phyloP scores from a whole-genome alignment of 2,797 vertebrate genomes.

The Staurois parvus region DNA sequence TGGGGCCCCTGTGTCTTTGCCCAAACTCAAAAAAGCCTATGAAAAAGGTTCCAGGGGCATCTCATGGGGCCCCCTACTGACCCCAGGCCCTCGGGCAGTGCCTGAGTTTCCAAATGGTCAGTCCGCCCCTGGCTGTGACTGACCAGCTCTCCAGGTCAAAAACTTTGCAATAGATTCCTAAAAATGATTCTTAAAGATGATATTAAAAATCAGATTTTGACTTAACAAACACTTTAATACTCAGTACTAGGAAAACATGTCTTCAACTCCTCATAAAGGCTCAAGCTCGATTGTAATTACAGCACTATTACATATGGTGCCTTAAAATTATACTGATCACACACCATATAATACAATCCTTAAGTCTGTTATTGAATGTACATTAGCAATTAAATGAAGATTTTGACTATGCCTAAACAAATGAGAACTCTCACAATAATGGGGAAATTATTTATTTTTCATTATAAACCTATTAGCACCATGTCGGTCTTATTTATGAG shows the following conservation, averaged over 20 bases:
- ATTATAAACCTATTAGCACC: slow-evolving; percentile 76
- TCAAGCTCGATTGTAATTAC: slow-evolving; percentile 28
- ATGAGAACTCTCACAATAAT: slow-evolving; percentile 70
- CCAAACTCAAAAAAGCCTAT: no score
- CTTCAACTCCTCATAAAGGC: background rate
- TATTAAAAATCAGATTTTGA: no score
- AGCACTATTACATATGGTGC: slow-evolving; percentile 24
- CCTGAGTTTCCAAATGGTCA: no score
- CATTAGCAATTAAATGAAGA: slow-evolving; percentile 59
- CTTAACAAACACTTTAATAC: background rate
- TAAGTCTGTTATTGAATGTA: slow-evolving; percentile 33
- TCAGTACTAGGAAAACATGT: background rate
- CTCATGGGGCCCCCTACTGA: no score
- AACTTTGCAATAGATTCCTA: no score
- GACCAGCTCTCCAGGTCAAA: no score
- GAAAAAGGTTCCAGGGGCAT: no score
- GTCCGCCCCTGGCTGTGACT: no score
- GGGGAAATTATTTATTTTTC: slow-evolving; percentile 72
- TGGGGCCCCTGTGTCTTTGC: no score
- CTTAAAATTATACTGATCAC: slow-evolving; percentile 56
- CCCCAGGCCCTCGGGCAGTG: no score
- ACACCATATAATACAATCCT: slow-evolving; percentile 53
- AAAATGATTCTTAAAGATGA: no score
- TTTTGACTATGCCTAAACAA: slow-evolving; percentile 65
- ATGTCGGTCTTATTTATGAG: slow-evolving; percentile 69